Base-by-base conservation (phyloP, 2,797 vertebrate genomes). In the Microctenopoma steveboyesi region DNA sequence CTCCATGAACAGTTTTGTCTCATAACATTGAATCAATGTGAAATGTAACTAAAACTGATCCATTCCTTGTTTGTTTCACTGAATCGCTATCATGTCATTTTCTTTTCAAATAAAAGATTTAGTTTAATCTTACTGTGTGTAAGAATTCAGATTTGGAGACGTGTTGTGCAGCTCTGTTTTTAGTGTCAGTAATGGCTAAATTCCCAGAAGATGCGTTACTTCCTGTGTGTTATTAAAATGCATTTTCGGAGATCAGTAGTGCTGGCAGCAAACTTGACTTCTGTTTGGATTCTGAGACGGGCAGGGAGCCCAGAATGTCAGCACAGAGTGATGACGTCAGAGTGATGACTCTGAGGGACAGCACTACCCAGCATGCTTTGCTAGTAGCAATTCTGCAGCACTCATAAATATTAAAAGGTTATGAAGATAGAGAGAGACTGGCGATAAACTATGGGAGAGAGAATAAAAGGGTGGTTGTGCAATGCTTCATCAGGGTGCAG, bases 331-430 rank as follows among this genome's bases (percentile, higher is more conserved):
- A 82, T 92, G 90, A 91, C 76, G 80, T 91, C 86, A 86, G 72
- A 79, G 30, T 30, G 28, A 30, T 30, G 71, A 80, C 84, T 87
- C 77, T 80, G 59, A 90, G 78, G 85, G 75, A 77, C 79, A 72
- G 75, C 69, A 80, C 61, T 90, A 85, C 91, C 89, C 92, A 92
- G 86, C 83, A 84, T 91, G 87, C 91, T 85, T 89, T 88, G 90
- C 90, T 48, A 47, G 64, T 56, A 80, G 83, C 79, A 79, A 88
- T 89, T 92, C 89, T 92, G 91, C 91, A 92, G 92, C 87, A 79
- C 88, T 91, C 88, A 93, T 94, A 87, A 93, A 92, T 93, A 93
- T 93, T 93, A 72, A 92, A 91, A 69, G 78, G 74, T 72, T 78
- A 84, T 70, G 64, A 84, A 81, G 57, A 54, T 58, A 49, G 42